Conservation (phyloP, 2,888 invertebrate genomes). For the Tinea semifulvella region DNA sequence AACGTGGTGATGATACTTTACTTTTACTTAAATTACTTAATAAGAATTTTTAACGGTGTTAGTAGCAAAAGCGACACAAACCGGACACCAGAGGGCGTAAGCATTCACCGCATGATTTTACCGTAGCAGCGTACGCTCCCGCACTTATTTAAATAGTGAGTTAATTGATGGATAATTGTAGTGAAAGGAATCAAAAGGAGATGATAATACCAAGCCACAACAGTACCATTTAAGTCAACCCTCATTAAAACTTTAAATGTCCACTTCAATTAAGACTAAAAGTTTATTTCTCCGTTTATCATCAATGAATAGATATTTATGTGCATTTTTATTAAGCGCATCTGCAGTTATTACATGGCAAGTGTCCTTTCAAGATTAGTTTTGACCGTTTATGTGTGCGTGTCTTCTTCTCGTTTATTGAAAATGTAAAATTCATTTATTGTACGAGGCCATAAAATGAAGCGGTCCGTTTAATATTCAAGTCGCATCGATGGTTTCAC, state of each 20-base stretch:
- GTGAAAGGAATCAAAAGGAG: too few relatives aligned
- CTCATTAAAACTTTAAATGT: conserved; percentile 3
- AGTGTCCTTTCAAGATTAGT: conserved; percentile 43
- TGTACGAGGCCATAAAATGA: conserved; percentile 50
- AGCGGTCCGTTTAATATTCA: conserved; percentile 48
- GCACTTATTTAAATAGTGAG: too few relatives aligned
- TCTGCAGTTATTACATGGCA: conserved; percentile 27
- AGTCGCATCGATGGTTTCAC: background rate
- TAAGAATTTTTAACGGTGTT: too few relatives aligned
- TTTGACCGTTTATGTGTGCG: conserved; percentile 9
- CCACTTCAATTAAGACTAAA: too few relatives aligned
- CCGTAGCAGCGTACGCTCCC: too few relatives aligned
- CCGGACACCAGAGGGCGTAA: too few relatives aligned
- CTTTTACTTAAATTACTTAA: too few relatives aligned
- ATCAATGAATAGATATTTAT: conserved; percentile 11
- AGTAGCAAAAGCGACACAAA: too few relatives aligned
- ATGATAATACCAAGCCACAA: too few relatives aligned
- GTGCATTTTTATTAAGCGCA: conserved; percentile 11
- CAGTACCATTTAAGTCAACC: background rate
- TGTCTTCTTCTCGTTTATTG: conserved; percentile 11
- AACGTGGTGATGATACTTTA: too few relatives aligned
- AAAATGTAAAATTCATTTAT: conserved; percentile 33
- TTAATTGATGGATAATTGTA: too few relatives aligned
- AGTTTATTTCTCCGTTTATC: conserved; percentile 9
- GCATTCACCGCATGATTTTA: too few relatives aligned